These are phyloP conservation scores for Gymnocypris eckloni DNA, from an alignment of 2,797 vertebrate genomes.

Conservation along the genomic window DNA sequence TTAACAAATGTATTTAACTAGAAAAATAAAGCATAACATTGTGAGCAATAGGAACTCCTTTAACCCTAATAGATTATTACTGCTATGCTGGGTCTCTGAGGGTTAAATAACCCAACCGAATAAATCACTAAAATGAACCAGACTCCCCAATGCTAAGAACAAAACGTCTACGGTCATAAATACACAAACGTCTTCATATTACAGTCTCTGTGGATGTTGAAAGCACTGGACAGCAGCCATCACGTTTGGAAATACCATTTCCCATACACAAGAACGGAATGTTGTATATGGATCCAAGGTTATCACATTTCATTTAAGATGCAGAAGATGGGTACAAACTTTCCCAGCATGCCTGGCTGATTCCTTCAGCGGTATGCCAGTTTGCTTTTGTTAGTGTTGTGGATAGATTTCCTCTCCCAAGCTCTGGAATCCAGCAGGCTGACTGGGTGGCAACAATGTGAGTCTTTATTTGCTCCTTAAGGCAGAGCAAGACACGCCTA, in stretches of 20 bases:
- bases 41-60: too few relatives aligned
- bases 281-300: conserved; percentile 40
- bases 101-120: not conserved
- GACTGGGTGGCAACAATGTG: conserved; percentile 59
- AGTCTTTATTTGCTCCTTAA: conserved; percentile 63
- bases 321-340: conserved; percentile 50
- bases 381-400: conserved; percentile 61
- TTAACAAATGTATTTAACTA: not conserved
- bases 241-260: conserved; percentile 47
- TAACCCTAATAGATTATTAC: not conserved
- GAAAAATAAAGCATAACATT: too few relatives aligned
- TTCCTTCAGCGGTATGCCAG: conserved; percentile 59
- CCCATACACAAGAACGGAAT: conserved; percentile 42
- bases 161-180: not conserved
- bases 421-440: conserved; percentile 57
- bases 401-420: conserved; percentile 65
- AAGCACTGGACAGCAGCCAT: conserved; percentile 30
- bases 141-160: not conserved
- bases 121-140: not conserved
- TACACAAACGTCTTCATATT: conserved; percentile 24
- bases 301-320: conserved; percentile 48
- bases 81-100: not conserved
- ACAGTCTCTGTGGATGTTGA: conserved; percentile 41
- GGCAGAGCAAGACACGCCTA: conserved; percentile 49
- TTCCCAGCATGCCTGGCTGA: conserved; percentile 62